Evolutionary conservation across 2,113 vertebrate genomes (phyloP).

Genomic region (Polypterus bichir): DNA sequence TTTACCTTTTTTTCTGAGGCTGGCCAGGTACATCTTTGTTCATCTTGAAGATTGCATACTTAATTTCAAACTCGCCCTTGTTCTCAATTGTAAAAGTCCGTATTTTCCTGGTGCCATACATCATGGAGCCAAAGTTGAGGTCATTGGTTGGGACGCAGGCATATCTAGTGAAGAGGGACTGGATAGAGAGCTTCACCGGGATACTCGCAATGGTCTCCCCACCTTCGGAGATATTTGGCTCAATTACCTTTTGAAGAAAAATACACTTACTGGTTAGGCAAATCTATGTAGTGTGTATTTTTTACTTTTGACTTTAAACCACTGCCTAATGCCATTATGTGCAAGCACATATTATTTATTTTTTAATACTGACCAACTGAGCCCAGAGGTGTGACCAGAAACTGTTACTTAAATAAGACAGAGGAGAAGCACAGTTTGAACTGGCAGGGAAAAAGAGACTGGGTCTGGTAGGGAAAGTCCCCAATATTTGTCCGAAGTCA

Average conservation of each 20-base stretch:
- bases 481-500: too few relatives aligned
- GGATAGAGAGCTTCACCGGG: conserved; percentile 53
- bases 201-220: conserved; percentile 50
- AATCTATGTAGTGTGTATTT: too few relatives aligned
- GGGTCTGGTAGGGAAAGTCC: too few relatives aligned
- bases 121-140: conserved; percentile 62
- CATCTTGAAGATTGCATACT: conserved; percentile 44
- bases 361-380: too few relatives aligned
- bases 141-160: conserved; percentile 50
- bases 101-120: conserved; percentile 44
- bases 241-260: conserved; percentile 60
- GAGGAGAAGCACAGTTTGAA: too few relatives aligned
- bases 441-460: too few relatives aligned
- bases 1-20: conserved; percentile 43
- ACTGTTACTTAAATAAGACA: too few relatives aligned
- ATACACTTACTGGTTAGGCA: not conserved
- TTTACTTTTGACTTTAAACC: too few relatives aligned
- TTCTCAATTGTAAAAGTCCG: conserved; percentile 63
- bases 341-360: too few relatives aligned
- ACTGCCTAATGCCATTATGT: too few relatives aligned
- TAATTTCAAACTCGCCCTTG: conserved; percentile 49
- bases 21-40: conserved; percentile 16
- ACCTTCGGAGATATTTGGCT: conserved; percentile 45
- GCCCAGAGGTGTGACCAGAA: too few relatives aligned
- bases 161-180: conserved; percentile 61